Evolutionary conservation across 2,797 vertebrate genomes (phyloP), one percentile per base, ranked within the genome.

Genomic region (Myotis myotis): DNA sequence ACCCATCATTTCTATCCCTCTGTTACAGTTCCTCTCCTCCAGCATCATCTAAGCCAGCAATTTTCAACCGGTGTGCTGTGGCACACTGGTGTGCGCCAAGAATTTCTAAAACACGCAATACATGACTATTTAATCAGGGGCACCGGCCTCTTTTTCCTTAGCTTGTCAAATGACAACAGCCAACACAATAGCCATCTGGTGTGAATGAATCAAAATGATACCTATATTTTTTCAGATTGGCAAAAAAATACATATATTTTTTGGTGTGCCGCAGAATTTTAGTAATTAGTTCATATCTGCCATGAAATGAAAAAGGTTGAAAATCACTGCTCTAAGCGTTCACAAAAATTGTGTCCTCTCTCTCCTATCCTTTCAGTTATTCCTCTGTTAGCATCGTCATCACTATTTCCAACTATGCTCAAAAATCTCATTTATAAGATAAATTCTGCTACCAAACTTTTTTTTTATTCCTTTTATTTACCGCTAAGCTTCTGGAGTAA

Each of bases 401-500:
- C 20, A 44, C n/a, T 22, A 13, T n/a, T 64, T 93, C 72, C 53
- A 71, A 49, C 44, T 75, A 75, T 16, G 8, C 8, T 83, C 7
- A 60, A 66, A 85, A 57, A 44, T 30, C 8, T 53, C 53, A 25
- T 38, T 88, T 74, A 23, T 30, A 70, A 49, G 86, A 83, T 79
- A 36, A 89, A 30, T 38, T 51, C 66, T 71, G 49, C n/a, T 72
- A 53, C 53, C n/a, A 85, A 53, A 0, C 2, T 70, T 55, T 57
- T 79, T 74, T 62, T 47, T 47, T 28, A 2, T 55, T 5, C 12
- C 51, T 86, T 94, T 74, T 23, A 83, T 51, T 84, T 51, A 64
- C 64, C 76, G 70, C 38, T 91, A 83, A 86, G 7, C 7, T 30
- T 91, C 33, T 36, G 17, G 23, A 88, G 44, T 94, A 64, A 79